Conservation (phyloP, 2,888 invertebrate genomes). For the Drosophila nigricruria region DNA sequence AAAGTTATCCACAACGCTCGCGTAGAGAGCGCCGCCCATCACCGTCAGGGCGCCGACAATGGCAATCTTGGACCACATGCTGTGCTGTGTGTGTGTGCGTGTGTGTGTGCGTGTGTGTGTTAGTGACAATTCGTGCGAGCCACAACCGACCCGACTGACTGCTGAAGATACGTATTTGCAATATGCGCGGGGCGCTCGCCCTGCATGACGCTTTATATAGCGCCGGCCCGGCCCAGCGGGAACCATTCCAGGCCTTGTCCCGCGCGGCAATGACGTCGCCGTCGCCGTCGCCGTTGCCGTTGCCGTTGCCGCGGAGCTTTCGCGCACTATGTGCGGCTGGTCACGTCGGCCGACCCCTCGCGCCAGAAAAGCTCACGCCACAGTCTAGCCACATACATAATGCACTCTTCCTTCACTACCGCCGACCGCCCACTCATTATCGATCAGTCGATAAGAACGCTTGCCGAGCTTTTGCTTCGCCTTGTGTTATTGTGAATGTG, state of each 20-base stretch:
- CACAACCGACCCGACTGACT: constrained; percentile 3
- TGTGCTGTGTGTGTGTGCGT: constrained; percentile 6
- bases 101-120: not conserved
- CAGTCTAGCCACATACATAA: constrained; percentile 17
- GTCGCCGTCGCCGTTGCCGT: too few species aligned
- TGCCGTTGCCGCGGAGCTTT: constrained; percentile 47
- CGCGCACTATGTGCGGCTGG: constrained; percentile 62
- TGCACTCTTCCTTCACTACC: constrained; percentile 56
- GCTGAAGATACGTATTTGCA: constrained; percentile 44
- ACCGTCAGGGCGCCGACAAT: constrained; percentile 58
- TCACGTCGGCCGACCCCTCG: constrained; percentile 64
- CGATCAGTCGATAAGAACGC: constrained; percentile 69
- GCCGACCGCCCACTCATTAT: constrained; percentile 51
- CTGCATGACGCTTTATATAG: constrained; percentile 60
- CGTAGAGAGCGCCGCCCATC: constrained; percentile 57
- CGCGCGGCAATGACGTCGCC: not conserved
- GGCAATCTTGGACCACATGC: constrained; percentile 66
- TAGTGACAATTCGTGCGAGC: not conserved
- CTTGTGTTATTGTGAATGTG: not conserved
- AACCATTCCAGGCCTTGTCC: constrained; percentile 29
- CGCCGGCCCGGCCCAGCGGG: constrained; percentile 8
- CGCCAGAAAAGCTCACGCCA: constrained; percentile 29
- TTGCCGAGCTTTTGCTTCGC: constrained; percentile 39
- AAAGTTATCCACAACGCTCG: constrained; percentile 65
- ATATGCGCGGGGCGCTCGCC: constrained; percentile 55